Evolutionary conservation across 2,888 invertebrate genomes (phyloP).

Genomic region (Chironomus tentans): DNA sequence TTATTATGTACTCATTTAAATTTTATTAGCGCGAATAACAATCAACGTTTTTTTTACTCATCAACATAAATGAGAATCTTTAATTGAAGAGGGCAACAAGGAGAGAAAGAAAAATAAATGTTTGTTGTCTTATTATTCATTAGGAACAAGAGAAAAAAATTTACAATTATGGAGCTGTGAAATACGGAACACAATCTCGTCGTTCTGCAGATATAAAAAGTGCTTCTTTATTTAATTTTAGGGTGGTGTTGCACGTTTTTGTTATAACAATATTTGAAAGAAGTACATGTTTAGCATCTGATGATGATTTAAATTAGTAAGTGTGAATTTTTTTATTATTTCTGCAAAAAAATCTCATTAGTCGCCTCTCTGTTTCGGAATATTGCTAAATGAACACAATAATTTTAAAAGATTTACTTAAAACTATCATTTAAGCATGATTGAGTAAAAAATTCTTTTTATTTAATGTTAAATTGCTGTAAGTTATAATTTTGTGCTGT

Average conservation of each 20-base stretch:
- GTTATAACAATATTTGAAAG: not conserved
- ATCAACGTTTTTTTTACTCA: not conserved
- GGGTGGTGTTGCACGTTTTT: constrained; percentile 4
- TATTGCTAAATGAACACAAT: no score
- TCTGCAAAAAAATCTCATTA: no score
- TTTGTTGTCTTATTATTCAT: not conserved
- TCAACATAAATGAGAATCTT: not conserved
- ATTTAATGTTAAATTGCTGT: no score
- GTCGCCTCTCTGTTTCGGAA: no score
- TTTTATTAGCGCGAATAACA: not conserved
- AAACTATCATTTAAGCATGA: no score
- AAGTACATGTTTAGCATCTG: not conserved
- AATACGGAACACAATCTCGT: not conserved
- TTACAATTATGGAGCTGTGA: not conserved
- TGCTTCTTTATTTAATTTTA: not conserved
- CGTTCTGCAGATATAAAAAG: not conserved
- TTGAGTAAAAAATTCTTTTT: no score
- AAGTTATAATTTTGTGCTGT: no score
- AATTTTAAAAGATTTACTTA: no score
- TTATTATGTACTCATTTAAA: not conserved
- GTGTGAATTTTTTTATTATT: no score
- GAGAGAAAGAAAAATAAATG: not conserved
- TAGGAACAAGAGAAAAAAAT: not conserved
- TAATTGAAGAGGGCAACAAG: not conserved
- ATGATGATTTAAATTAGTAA: not conserved